Base-by-base conservation (phyloP, 2,888 invertebrate species). In the Stenoptilia bipunctidactyla region DNA sequence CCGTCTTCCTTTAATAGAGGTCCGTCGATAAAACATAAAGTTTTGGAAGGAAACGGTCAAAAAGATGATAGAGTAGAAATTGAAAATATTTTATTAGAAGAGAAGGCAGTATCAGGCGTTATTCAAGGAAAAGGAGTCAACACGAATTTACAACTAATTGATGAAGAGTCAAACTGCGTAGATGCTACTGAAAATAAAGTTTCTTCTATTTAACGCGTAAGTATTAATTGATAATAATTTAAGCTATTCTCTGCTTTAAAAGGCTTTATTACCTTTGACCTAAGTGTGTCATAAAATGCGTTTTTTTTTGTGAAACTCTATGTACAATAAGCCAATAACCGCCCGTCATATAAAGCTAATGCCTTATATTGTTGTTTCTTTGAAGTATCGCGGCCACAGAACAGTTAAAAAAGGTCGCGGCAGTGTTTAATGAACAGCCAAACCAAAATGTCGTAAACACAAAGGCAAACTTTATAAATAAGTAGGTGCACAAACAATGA, bases 1-100 rank as follows among this genome's bases (percentile, higher is more conserved):
- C 86, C 86, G 9, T 77, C 85, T 4, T 86, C 86, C 10, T 77
- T 87, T 39, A 87, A 87, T 53, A 68, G 87, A 51, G 84, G 85
- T 0, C 75, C 82, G 0, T 82, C 83, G 10, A 57, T 80, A 47
- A 80, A 80, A 45, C 74, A 79, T 36, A 56, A 63, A 40, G 51
- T 63, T 13, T 48, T 72, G 40, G 79, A 80, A 36, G 66, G 67
- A 1, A 70, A 63, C 40, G 66, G 58, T 3, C 71, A 64, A 46
- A 87, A 84, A 56, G 85, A 85, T 38, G 85, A 79, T 51, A 80
- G 79, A 34, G 85, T 87, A 1, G 87, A 88, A 52, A 74, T 86
- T 45, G 88, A 88, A 55, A 86, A 79, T 50, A 86, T 87, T 49
- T 53, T 86, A 42, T 64, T 87, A 56, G 83, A 83, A 53, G 82